Evolutionary conservation across 2,888 invertebrate genomes (phyloP), one percentile per base, ranked within the genome.

Genomic region (Thymelicus acteon): DNA sequence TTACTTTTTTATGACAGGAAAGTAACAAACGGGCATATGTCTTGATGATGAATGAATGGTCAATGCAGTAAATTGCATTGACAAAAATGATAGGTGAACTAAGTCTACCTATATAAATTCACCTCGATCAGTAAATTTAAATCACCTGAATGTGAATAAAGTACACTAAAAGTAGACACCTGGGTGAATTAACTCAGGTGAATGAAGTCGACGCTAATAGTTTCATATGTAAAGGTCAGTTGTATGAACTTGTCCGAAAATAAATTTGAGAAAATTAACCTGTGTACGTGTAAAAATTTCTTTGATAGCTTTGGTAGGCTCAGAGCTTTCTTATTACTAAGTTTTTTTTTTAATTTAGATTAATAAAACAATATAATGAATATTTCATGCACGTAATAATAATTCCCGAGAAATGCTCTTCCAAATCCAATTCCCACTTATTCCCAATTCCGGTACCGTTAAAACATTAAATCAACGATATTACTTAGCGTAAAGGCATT

Each of bases 391-490:
- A 44, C 47, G 19, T 66, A 37, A 37, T 48, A 60, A 31, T 60
- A 67, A 67, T 60, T 60, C 60, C 7, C n/a, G n/a, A n/a, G 49
- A 31, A 71, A 65, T 65, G 44, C 70, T 52, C 24, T 52, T 58
- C 48, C 58, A 74, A 73, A 71, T 69, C 66, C 72, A 47, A 71
- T 77, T 78, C 75, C 75, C 74, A 71, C 73, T 75, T 76, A 74
- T 75, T 74, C 74, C 66, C 75, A 72, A 73, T 75, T 76, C 76
- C 80, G 79, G 74, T 78, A 80, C 80, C 77, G 76, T 78, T 82
- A 85, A 83, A 82, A 85, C 85, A 82, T 89, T 89, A 88, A 91
- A 88, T 90, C 85, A 87, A 86, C 86, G 88, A 88, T 89, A 89
- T 90, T 86, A 85, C 84, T 85, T 77, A 87, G 87, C 89, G 10